Evolutionary conservation across 1,140 invertebrate species (phyloP), one percentile per base, ranked within the genome.

Genomic region (Camponotus pennsylvanicus): DNA sequence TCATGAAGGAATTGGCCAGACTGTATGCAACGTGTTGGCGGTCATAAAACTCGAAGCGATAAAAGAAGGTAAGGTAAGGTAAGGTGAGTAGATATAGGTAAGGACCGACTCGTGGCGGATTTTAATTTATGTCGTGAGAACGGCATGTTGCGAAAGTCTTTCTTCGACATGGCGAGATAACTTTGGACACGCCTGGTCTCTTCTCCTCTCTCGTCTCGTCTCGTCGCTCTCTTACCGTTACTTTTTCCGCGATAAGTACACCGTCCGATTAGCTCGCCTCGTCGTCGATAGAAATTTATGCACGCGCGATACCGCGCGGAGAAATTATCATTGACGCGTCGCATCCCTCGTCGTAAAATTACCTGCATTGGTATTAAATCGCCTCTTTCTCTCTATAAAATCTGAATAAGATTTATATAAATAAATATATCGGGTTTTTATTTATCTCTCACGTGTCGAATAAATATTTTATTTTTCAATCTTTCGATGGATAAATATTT

Each of bases 61-160:
- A 34, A 18, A 9, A 15, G 15, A 52, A 52, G 49, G 49, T 52
- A 52, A 52, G 49, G 49, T 52, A 52, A 52, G 49, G 49, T 52
- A 52, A 52, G 49, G 13, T 52, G 15, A 15, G 49, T 71, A 78
- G 75, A 27, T 7, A 71, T 7, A 71, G 34, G 15, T 27, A 45
- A 42, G 45, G 15, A 13, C 4, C 67, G 67, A 61, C 79, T 82
- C n/a, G 79, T 83, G 69, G 40, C 79, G 13, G 79, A 83, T 83
- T 83, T 83, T 83, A 83, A 83, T 83, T 83, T 75, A 83, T 83
- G 79, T 83, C 79, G 69, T 83, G 79, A 83, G 79, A 83, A 83
- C 79, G 55, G 79, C 55, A 45, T 40, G 55, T 63, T 83, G 79
- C 79, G 67, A 83, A 75, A 64, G 79, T 63, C 69, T 82, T 82